These are phyloP conservation scores for Morinoia aosen DNA, from an alignment of 2,888 invertebrate genomes.

Conservation along the genomic window DNA sequence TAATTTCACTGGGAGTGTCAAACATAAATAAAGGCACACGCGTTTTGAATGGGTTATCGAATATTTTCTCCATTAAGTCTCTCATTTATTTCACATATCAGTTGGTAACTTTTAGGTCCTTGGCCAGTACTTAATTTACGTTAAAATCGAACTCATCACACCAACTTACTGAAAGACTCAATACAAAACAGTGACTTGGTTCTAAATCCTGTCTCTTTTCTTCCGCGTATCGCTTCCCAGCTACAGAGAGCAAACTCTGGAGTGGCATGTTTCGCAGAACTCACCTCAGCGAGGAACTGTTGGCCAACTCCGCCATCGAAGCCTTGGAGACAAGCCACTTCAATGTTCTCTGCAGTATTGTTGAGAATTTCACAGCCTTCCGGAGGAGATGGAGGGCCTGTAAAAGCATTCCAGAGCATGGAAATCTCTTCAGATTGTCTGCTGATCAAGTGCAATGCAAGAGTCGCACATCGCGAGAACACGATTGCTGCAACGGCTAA, in stretches of 20 bases:
- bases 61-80: no score
- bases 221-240: no score
- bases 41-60: no score
- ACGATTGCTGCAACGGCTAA: neutral
- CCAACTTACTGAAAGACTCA: no score
- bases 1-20: no score
- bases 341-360: slow-evolving; percentile 65
- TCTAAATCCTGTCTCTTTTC: neutral
- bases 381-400: slow-evolving; percentile 65
- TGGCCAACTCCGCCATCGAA: slow-evolving; percentile 64
- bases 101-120: no score
- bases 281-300: slow-evolving; percentile 64
- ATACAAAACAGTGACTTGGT: no score
- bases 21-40: no score
- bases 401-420: slow-evolving; percentile 39
- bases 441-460: neutral
- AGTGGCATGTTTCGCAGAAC: neutral
- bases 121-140: no score
- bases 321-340: slow-evolving; percentile 63
- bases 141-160: no score
- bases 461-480: neutral
- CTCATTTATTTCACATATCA: no score
- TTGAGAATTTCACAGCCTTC: slow-evolving; percentile 64
- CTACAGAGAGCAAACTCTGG: neutral
- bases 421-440: neutral